Evolutionary conservation across 2,797 vertebrate species (phyloP), one percentile per base, ranked within the genome.

Genomic region (Nyctibius grandis): DNA sequence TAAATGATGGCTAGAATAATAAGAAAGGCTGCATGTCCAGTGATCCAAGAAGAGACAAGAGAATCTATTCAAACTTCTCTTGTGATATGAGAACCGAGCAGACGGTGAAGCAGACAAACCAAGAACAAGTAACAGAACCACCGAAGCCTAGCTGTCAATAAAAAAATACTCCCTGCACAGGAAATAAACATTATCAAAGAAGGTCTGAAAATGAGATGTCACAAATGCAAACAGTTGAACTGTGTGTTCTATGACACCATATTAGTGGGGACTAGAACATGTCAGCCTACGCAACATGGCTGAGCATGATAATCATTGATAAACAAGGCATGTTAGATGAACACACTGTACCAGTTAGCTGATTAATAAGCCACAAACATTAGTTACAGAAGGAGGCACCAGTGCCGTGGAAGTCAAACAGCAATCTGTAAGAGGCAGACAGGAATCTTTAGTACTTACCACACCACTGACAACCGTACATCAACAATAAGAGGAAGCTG

Each of bases 181-280:
- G 22, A 85, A 76, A 56, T 3, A 65, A 50, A 15, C 8, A 2
- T 51, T 79, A 76, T 31, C 2, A 0, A n/a, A 77, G 42, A 26
- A 64, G 6, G 42, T 6, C 34, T 42, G 11, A 40, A 88, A 82
- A 36, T 4, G 3, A 92, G 59, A 36, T n/a, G 70, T 1, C 11
- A 79, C 6, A 8, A 67, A 85, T 1, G 2, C 36, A 67, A 61
- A 56, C 1, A 3, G 34, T 36, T 59, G n/a, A 85, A 36, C 47
- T 25, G 9, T 12, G 22, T 9, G 33, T 34, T 33, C 42, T n/a
- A 2, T 0, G 1, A 56, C n/a, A 63, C 25, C 7, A 0, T 25
- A 87, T 38, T 91, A 68, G 26, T 21, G 16, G 9, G 1, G 51
- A 60, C 40, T 36, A 38, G 20, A 89, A 47, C 2, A 16, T 1